Percentiles rank a stretch among this genome's conserved stretches.
Conservation (phyloP, 2,113 vertebrate genomes). For the Oreochromis aureus region DNA sequence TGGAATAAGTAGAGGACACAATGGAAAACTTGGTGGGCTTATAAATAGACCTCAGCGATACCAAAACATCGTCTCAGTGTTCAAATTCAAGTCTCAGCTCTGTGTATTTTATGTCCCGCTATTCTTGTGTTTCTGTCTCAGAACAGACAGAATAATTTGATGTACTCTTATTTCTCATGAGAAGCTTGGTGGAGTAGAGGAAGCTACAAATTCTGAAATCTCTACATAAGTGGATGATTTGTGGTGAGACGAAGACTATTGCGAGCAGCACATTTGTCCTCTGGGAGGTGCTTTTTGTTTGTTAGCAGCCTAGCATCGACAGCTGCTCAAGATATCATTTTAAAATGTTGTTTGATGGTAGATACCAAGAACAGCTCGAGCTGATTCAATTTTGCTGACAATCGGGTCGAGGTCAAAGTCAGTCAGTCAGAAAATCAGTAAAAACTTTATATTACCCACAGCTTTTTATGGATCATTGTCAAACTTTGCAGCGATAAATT, state of each 20-base stretch:
- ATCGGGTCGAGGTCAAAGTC: not conserved
- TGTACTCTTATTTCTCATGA: not conserved
- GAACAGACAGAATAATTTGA: rapidly evolving
- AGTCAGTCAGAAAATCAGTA: not conserved
- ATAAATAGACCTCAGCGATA: not conserved
- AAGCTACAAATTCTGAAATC: not conserved
- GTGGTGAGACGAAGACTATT: rapidly evolving
- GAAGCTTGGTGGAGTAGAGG: not conserved
- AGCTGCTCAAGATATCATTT: not conserved
- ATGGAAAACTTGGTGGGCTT: not conserved
- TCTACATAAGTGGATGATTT: rapidly evolving
- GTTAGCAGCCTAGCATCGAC: not conserved
- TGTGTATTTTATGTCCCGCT: not conserved
- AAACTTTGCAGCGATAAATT: not conserved
- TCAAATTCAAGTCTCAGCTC: rapidly evolving
- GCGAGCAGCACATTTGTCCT: not conserved
- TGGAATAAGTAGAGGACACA: not conserved
- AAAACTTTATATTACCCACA: not conserved
- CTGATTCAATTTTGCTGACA: not conserved
- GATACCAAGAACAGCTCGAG: rapidly evolving
- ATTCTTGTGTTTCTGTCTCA: not conserved
- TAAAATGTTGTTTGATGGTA: not conserved
- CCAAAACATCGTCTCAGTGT: not conserved
- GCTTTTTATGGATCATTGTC: rapidly evolving
- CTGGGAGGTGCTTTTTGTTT: not conserved